A percentile compares a stretch with the other conserved stretches of the same genome.
These are phyloP conservation scores for Sebastes matsubarae DNA, from an alignment of 2,797 vertebrate species.

Conservation along the genomic window DNA sequence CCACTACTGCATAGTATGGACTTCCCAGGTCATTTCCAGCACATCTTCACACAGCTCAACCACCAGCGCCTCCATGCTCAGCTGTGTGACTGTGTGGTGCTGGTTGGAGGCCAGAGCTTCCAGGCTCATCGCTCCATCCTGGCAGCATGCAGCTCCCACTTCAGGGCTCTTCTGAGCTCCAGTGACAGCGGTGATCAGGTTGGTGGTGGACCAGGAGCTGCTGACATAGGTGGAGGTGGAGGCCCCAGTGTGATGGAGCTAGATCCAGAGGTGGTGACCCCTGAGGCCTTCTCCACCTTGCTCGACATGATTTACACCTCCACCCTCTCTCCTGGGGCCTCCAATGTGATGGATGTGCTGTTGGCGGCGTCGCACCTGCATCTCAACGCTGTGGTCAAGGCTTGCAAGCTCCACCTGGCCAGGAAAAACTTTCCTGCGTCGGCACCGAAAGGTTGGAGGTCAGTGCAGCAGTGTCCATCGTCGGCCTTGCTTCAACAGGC, in stretches of 20 bases:
- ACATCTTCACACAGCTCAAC: conserved; percentile 96
- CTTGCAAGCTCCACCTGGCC: conserved; percentile 96
- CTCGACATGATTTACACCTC: conserved; percentile 99
- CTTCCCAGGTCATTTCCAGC: conserved; percentile 96
- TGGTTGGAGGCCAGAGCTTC: conserved; percentile 93
- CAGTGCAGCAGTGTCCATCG: conserved; percentile 70
- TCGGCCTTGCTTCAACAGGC: conserved; percentile 61
- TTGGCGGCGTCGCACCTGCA: conserved; percentile 96
- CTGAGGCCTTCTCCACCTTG: conserved; percentile 94
- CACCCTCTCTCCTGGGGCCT: conserved; percentile 91
- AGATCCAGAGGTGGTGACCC: conserved; percentile 89
- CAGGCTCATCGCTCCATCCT: conserved; percentile 94
- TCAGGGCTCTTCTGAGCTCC: conserved; percentile 92
- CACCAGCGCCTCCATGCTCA: conserved; percentile 94
- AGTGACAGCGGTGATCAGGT: conserved; percentile 55
- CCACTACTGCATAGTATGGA: conserved; percentile 82
- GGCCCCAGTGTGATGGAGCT: conserved; percentile 64
- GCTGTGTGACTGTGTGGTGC: conserved; percentile 94
- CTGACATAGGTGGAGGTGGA: conserved; percentile 4
- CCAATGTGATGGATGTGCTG: conserved; percentile 97
- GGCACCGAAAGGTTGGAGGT: conserved; percentile 85
- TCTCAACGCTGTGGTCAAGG: conserved; percentile 94
- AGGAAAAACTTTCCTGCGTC: conserved; percentile 93
- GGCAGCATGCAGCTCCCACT: conserved; percentile 96
- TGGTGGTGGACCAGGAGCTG: background rate